Evolutionary conservation across 2,113 vertebrate genomes (phyloP), one percentile per base, ranked within the genome.

Genomic region (Chionodraco myersi): DNA sequence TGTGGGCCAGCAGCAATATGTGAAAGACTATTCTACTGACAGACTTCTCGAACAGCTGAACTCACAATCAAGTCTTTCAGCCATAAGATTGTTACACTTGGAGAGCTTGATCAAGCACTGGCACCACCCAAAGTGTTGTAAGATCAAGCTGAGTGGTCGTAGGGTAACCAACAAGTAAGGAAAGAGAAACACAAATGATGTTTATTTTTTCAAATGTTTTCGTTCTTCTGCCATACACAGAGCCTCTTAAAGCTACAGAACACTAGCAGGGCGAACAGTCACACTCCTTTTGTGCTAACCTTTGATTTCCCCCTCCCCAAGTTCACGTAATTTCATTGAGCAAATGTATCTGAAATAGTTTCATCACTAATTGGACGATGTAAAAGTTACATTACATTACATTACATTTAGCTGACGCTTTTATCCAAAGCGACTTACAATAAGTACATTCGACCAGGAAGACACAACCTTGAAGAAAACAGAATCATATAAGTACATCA

Each of bases 21-120:
- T 57, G n/a, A 26, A 14, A 61, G 48, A 61, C 18, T n/a, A 0
- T 4, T 30, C 30, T 48, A 18, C 36, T 54, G 64, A 36, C 23
- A 68, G n/a, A 34, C 54, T 30, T 63, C 34, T 54, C 23, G 36
- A 10, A 60, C 5, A 45, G 72, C 5, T 71, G 51, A 71, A 49
- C 23, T 18, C 26, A 44, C n/a, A 48, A 34, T 64, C 18, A 36
- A 36, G 13, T 41, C 12, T 76, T 14, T 76, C 15, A 61, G 75
- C 34, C 34, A 34, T 8, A 1, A 53, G 18, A 10, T 10, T 62
- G 41, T 75, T 61, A 54, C 63, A 18, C 15, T 47, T 3, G 12
- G 5, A 48, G 36, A 18, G 16, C 2, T 6, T 14, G 21, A 41
- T 3, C 7, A 36, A 23, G 21, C 47, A 23, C 12, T 66, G 61